Conservation (phyloP, 2,888 invertebrate species). For the Brassicogethes aeneus region DNA sequence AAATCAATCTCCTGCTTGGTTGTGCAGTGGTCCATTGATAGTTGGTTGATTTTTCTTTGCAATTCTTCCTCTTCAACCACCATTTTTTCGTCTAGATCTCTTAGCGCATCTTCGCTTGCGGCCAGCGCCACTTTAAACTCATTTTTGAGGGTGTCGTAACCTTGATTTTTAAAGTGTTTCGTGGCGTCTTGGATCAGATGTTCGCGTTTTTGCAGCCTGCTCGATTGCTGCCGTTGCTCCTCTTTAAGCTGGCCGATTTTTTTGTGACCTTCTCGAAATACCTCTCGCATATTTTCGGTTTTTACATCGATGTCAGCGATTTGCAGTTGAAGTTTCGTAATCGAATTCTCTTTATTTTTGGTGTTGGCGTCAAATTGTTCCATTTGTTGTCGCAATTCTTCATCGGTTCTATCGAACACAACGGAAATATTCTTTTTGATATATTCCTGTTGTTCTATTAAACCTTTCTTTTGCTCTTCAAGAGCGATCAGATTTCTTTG, state of each 20-base stretch:
- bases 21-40: slow-evolving; percentile 48
- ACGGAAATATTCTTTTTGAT: slow-evolving; percentile 53
- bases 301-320: slow-evolving; percentile 26
- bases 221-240: slow-evolving; percentile 39
- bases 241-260: slow-evolving; percentile 42
- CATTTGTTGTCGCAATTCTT: slow-evolving; percentile 53
- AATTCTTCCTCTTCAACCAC: slow-evolving; percentile 45
- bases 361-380: slow-evolving; percentile 43
- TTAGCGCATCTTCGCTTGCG: slow-evolving; percentile 26
- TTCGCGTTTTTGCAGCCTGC: slow-evolving; percentile 35
- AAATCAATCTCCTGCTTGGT: slow-evolving; percentile 57
- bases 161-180: slow-evolving; percentile 22
- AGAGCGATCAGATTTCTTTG: slow-evolving; percentile 41
- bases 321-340: slow-evolving; percentile 35
- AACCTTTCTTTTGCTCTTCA: slow-evolving; percentile 47
- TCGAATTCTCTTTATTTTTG: slow-evolving; percentile 30
- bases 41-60: slow-evolving; percentile 48
- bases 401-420: slow-evolving; percentile 54
- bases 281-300: slow-evolving; percentile 35
- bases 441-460: slow-evolving; percentile 46
- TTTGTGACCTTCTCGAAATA: slow-evolving; percentile 39
- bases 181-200: slow-evolving; percentile 33
- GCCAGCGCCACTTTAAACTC: slow-evolving; percentile 22
- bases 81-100: slow-evolving; percentile 29
- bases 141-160: slow-evolving; percentile 25